phyloP scores from a whole-genome alignment of 1,140 invertebrate genomes.

The Zaprionus nigranus region DNA sequence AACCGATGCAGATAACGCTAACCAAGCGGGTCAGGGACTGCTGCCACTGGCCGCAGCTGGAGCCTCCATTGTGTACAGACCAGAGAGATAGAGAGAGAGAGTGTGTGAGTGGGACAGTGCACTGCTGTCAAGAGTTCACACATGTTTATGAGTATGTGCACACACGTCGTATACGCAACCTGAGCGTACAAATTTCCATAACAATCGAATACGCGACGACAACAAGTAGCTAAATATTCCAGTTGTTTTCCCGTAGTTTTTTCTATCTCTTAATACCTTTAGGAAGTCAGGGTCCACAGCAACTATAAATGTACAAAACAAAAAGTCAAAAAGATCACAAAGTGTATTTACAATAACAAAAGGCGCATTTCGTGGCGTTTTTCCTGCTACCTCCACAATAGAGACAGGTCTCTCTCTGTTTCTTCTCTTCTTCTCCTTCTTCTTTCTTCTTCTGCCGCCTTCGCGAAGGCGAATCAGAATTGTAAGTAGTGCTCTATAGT shows the following conservation, averaged over 20 bases:
- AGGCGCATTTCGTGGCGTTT: constrained; percentile 63
- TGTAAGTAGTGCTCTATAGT: constrained; percentile 63
- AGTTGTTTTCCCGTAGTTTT: constrained; percentile 13
- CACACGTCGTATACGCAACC: constrained; percentile 79
- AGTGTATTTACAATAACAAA: constrained; percentile 71
- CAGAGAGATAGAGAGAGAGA: neutral
- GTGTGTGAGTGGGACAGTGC: neutral
- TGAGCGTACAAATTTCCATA: constrained; percentile 66
- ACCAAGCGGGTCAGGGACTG: constrained; percentile 73
- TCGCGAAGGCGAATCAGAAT: constrained; percentile 58
- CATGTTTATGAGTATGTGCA: constrained; percentile 52
- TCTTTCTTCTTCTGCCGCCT: neutral
- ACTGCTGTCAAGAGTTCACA: constrained; percentile 46
- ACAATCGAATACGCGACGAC: constrained; percentile 53
- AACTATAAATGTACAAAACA: constrained; percentile 29
- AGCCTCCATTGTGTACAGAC: constrained; percentile 41
- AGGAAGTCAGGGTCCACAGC: constrained; percentile 63
- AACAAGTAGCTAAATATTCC: constrained; percentile 63
- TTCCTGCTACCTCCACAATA: constrained; percentile 53
- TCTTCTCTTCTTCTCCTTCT: neutral
- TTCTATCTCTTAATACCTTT: constrained; percentile 70
- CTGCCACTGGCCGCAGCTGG: constrained; percentile 32
- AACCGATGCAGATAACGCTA: constrained; percentile 68
- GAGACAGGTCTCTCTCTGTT: constrained; percentile 60
- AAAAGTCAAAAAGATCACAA: constrained; percentile 50